Evolutionary conservation across 2,797 vertebrate species (phyloP), one percentile per base, ranked within the genome.

Genomic region (Acrossocheilus fasciatus): DNA sequence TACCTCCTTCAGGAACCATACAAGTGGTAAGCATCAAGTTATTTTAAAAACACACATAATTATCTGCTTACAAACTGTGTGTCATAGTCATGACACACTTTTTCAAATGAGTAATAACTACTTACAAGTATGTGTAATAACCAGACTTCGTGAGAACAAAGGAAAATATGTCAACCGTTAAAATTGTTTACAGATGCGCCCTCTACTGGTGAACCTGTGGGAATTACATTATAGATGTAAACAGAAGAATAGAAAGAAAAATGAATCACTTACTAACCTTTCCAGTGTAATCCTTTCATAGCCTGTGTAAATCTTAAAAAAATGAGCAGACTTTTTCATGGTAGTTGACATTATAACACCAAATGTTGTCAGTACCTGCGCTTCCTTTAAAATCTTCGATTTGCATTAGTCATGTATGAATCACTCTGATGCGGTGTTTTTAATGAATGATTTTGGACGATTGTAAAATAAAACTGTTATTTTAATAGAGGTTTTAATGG

Each of bases 1-100:
- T 99, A 95, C 98, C 98, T 95, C 96, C 98, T 96, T 98, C 98
- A 97, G 98, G 98, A 98, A 99, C 98, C 94, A 99, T 99, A 96
- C 98, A 99, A 99, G 98, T 99, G 98, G 98, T 99, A 95, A 86
- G 97, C 11, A 47, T 15, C 45, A 15, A 41, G 15, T 66, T 39
- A 23, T 30, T 70, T 4, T n/a, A 15, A 14, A 34, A 4, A 14
- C 17, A 9, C 18, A 59, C 52, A 9, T 20, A 12, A 59, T 47
- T 8, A 30, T 73, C 39, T 36, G 41, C 54, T 50, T 74, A 26
- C 26, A 6, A 45, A 50, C 14, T 59, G 39, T 80, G 47, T 59
- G 66, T 87, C 59, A 73, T 54, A 8, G 36, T 30, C 26, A 64
- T 75, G 73, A 75, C n/a, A 62, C 36, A 68, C 59, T 45, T 70